Conservation (phyloP, 1,140 invertebrate genomes). For the Cylas formicarius region DNA sequence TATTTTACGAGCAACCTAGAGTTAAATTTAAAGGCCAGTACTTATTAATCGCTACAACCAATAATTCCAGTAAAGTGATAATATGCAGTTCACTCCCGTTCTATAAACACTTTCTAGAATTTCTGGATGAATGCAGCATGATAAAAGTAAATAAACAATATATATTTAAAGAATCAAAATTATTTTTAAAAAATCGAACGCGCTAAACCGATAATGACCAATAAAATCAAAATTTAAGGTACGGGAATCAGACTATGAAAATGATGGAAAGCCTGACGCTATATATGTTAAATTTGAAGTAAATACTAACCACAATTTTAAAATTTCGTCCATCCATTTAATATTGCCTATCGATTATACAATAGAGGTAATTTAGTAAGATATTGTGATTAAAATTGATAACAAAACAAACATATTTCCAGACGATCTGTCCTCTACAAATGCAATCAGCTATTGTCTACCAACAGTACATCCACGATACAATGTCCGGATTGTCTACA, state of each 20-base stretch:
- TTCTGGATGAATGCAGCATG: conserved; percentile 37
- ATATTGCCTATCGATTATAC: conserved; percentile 55
- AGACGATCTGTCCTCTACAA: conserved; percentile 49
- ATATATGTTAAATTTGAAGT: conserved; percentile 50
- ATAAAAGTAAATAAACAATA: conserved; percentile 40
- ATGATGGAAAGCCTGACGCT: conserved; percentile 52
- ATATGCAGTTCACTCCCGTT: conserved; percentile 50
- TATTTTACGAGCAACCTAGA: conserved; percentile 52
- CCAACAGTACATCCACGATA: conserved; percentile 44
- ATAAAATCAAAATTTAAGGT: conserved; percentile 52
- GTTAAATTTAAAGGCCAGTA: conserved; percentile 57
- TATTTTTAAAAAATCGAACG: too few species aligned
- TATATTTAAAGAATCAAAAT: too few species aligned
- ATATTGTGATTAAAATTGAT: not conserved
- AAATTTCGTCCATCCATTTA: conserved; percentile 45
- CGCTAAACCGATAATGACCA: too few species aligned
- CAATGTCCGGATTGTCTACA: conserved; percentile 45
- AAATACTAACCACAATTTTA: conserved; percentile 43
- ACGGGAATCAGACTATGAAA: conserved; percentile 53
- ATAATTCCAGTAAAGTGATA: conserved; percentile 46
- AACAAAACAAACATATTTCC: conserved; percentile 24
- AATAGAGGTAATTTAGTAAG: conserved; percentile 48
- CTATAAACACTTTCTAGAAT: conserved; percentile 27
- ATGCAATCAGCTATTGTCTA: conserved; percentile 53
- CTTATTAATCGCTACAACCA: conserved; percentile 51